phyloP scores from a whole-genome alignment of 2,113 vertebrate genomes.

The Prionailurus bengalensis region DNA sequence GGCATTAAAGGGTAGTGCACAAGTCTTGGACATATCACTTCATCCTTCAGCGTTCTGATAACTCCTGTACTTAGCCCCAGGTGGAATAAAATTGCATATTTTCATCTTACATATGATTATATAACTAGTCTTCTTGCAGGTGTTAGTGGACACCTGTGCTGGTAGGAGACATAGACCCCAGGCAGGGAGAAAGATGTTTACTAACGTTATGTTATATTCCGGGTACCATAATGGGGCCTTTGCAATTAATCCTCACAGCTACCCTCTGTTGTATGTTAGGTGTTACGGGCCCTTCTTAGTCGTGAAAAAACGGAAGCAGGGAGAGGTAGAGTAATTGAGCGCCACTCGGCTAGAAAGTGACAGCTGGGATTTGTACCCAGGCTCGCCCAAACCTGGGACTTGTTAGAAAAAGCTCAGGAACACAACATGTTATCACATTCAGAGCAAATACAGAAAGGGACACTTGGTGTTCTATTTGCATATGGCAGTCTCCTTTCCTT shows the following conservation, averaged over 20 bases:
- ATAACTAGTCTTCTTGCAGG: neutral
- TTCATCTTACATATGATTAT: neutral
- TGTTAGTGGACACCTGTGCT: neutral
- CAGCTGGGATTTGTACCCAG: neutral
- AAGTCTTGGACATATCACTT: neutral
- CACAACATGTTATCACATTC: neutral
- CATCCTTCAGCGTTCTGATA: neutral
- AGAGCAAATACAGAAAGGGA: neutral
- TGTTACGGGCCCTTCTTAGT: neutral
- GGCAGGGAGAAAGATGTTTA: neutral
- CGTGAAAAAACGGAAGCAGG: neutral
- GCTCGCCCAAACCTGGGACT: neutral
- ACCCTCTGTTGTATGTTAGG: neutral
- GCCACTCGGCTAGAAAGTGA: neutral
- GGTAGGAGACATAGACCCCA: neutral
- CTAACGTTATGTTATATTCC: neutral
- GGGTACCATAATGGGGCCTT: neutral
- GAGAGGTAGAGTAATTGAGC: neutral
- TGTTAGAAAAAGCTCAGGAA: neutral
- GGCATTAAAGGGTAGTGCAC: neutral
- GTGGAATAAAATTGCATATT: neutral
- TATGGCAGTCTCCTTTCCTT: neutral
- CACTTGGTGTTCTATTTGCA: neutral
- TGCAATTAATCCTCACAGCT: neutral
- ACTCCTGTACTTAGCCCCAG: neutral